These are phyloP conservation scores for Leptocoma aspasia DNA, from an alignment of 2,113 vertebrate species.

Conservation along the genomic window DNA sequence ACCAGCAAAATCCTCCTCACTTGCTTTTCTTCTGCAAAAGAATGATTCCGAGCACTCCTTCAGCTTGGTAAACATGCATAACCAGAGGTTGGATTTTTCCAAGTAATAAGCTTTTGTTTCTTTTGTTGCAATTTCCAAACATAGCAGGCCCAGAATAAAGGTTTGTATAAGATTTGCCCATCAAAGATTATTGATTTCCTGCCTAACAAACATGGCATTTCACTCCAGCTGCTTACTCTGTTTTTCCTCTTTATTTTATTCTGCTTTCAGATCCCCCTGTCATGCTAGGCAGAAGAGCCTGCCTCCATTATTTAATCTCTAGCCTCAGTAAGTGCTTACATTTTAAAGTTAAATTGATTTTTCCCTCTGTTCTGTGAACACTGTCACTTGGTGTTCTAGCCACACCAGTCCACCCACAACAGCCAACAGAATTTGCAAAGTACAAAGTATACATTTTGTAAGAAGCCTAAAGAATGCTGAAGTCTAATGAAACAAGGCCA, in stretches of 20 bases:
- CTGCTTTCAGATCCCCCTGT: not conserved
- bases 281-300: constrained; percentile 8
- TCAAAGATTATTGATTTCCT: constrained; percentile 16
- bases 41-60: constrained; percentile 16
- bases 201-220: constrained; percentile 1
- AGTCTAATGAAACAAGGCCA: constrained; percentile 13
- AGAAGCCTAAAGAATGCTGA: not conserved
- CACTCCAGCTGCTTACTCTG: not conserved
- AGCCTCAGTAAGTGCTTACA: not conserved
- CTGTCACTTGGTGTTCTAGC: not conserved
- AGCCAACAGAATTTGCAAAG: not conserved
- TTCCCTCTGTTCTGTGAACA: not conserved
- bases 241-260: not conserved
- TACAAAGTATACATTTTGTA: not conserved
- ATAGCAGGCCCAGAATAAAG: not conserved
- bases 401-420: not conserved
- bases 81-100: not conserved
- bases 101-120: constrained; percentile 8
- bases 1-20: not conserved
- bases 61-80: not conserved
- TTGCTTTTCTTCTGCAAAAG: constrained; percentile 11
- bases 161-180: not conserved
- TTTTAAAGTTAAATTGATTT: constrained; percentile 36
- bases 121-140: constrained; percentile 18
- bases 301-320: constrained; percentile 10